Percentiles rank a stretch among this genome's conserved stretches.
Evolutionary conservation across 1,140 invertebrate species (phyloP).

Genomic region (Temnothorax curvispinosus): DNA sequence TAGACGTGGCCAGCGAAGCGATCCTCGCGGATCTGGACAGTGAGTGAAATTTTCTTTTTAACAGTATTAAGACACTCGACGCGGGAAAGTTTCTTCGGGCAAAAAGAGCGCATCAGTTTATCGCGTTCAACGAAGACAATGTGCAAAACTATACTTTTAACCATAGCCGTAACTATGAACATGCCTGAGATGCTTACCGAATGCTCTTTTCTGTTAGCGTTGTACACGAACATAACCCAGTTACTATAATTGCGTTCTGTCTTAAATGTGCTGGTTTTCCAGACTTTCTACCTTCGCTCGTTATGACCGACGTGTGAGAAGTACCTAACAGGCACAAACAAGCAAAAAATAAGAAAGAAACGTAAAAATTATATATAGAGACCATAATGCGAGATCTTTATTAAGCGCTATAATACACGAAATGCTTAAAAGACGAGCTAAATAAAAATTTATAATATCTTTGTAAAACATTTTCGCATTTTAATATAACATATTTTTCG

Average conservation of each 20-base stretch:
- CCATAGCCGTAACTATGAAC: background rate
- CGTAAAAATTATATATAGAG: background rate
- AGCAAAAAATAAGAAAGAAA: background rate
- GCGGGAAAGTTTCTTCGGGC: background rate
- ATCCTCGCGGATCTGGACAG: constrained; percentile 88
- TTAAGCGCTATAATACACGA: background rate
- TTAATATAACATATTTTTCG: background rate
- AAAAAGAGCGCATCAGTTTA: background rate
- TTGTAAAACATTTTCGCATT: background rate
- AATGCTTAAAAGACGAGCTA: background rate
- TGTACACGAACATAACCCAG: background rate
- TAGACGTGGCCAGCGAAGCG: constrained; percentile 87
- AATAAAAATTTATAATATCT: background rate
- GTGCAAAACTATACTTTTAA: constrained; percentile 3
- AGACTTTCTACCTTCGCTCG: constrained; percentile 7
- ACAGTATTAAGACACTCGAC: background rate
- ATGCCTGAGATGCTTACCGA: background rate
- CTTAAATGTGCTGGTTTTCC: background rate
- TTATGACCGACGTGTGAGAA: constrained; percentile 2
- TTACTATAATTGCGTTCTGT: constrained; percentile 28
- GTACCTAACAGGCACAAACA: background rate
- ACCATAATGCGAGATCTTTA: background rate
- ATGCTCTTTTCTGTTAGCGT: background rate
- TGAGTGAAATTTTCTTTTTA: constrained; percentile 80
- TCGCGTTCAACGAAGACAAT: background rate